These are phyloP conservation scores for Arrhamphus sclerolepis DNA, from an alignment of 2,797 vertebrate species.

Conservation along the genomic window DNA sequence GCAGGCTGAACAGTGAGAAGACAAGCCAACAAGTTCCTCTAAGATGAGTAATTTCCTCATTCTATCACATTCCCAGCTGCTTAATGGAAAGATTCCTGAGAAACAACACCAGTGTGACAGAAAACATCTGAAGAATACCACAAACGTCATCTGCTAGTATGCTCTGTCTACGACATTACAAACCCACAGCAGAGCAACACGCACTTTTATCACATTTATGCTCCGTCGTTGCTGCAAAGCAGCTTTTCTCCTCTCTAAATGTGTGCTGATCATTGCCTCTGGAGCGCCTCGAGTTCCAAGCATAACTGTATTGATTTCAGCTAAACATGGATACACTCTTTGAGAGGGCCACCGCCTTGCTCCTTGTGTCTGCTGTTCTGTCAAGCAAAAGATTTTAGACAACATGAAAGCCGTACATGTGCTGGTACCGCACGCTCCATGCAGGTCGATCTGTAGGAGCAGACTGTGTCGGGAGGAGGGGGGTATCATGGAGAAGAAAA, in stretches of 20 bases:
- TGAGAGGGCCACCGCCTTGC: constrained; percentile 29
- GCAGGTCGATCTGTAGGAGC: too few relatives aligned
- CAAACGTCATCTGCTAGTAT: constrained; percentile 13
- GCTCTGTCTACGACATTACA: constrained; percentile 16
- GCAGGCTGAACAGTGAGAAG: constrained; percentile 44
- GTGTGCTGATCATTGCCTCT: constrained; percentile 31
- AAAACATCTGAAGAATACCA: constrained; percentile 35
- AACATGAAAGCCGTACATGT: too few relatives aligned
- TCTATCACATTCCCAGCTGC: constrained; percentile 68
- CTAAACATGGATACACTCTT: constrained; percentile 53
- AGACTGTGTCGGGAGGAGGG: too few relatives aligned
- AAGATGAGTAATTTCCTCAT: constrained; percentile 72
- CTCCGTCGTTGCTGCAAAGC: constrained; percentile 23
- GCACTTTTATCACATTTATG: constrained; percentile 44
- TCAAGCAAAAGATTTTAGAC: neutral
- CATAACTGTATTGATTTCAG: constrained; percentile 72
- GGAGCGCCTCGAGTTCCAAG: constrained; percentile 48
- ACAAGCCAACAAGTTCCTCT: constrained; percentile 59
- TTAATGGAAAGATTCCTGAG: constrained; percentile 45
- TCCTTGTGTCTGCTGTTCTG: constrained; percentile 23
- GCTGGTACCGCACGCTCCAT: too few relatives aligned
- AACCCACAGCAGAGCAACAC: constrained; percentile 23
- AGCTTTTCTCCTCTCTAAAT: constrained; percentile 40
- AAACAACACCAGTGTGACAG: constrained; percentile 32
- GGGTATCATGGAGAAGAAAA: too few relatives aligned